Evolutionary conservation across 2,888 invertebrate genomes (phyloP), one percentile per base, ranked within the genome.

Genomic region (Cheilosia urbana): DNA sequence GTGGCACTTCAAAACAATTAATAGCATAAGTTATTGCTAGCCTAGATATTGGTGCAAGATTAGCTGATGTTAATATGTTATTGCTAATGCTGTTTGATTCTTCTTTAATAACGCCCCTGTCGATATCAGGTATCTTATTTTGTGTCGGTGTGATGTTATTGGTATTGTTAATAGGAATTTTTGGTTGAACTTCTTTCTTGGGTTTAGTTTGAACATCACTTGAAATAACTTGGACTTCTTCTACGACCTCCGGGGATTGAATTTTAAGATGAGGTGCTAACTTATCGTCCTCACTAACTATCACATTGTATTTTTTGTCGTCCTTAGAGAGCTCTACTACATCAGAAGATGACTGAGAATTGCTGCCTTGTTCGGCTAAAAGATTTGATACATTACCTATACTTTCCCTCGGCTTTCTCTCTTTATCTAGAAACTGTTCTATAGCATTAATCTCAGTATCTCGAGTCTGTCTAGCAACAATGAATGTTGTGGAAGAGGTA

Each of bases 161-260:
- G 11, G 76, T 49, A 51, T 71, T 76, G 77, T 85, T 85, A 85
- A 72, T 81, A 24, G 60, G 57, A 42, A 42, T 42, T 53, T 55
- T 62, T 66, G 69, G 34, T 58, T 77, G 71, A 63, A 72, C 21
- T 37, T 77, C 34, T 73, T 65, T 88, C 87, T 82, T 88, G 87
- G 89, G 77, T 89, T 89, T 89, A 87, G 89, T 89, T 84, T 89
- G 88, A 42, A 72, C 51, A 89, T 87, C 88, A 88, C 75, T 72
- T 88, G 88, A 87, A 87, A 89, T 90, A 87, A 82, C 62, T 89
- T 89, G 89, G 88, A 88, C 89, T 90, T 91, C 90, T 91, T 90
- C 90, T 88, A 89, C 88, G 88, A 68, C 62, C 63, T 88, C 88
- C 87, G 89, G 88, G 87, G 51, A 47, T 81, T 63, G n/a, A 49